Evolutionary conservation across 1,140 invertebrate species (phyloP).

Genomic region (Caenorhabditis latens): DNA sequence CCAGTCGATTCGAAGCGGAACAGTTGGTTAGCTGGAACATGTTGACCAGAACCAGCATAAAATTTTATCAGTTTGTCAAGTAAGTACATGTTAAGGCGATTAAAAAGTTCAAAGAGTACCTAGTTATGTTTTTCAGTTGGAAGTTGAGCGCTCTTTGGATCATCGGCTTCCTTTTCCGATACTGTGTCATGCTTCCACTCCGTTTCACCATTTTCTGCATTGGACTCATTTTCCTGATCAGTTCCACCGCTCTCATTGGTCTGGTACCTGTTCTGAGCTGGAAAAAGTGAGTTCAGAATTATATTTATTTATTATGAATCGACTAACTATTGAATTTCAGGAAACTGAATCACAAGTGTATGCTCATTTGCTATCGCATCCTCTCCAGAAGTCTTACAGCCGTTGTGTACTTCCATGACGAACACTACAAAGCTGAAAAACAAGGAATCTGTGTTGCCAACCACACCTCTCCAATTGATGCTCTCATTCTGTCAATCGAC

Average conservation of each 20-base stretch:
- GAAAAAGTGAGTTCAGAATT: conserved; percentile 80
- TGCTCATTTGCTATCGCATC: conserved; percentile 89
- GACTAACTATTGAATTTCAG: conserved; percentile 68
- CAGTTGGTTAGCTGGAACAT: conserved; percentile 77
- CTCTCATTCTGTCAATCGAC: conserved; percentile 94
- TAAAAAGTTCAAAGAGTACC: not conserved
- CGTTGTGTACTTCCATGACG: conserved; percentile 90
- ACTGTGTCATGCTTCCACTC: conserved; percentile 62
- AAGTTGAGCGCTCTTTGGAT: conserved; percentile 65
- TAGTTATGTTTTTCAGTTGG: conserved; percentile 62
- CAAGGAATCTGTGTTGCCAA: conserved; percentile 94
- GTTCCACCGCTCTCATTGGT: conserved; percentile 68
- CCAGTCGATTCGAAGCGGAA: conserved; percentile 76
- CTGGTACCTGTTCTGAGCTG: conserved; percentile 76
- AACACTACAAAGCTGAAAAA: conserved; percentile 77
- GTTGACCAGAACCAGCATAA: conserved; percentile 73
- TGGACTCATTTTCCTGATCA: conserved; percentile 67
- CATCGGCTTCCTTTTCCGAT: conserved; percentile 66
- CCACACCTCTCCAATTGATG: conserved; percentile 98
- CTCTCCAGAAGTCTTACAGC: conserved; percentile 88
- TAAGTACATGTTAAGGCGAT: conserved; percentile 15
- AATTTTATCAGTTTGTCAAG: conserved; percentile 66
- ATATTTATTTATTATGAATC: not conserved
- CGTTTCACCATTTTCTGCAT: conserved; percentile 65
- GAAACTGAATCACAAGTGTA: conserved; percentile 85